Conservation (phyloP, 2,888 invertebrate genomes). For the Agriotes lineatus region DNA sequence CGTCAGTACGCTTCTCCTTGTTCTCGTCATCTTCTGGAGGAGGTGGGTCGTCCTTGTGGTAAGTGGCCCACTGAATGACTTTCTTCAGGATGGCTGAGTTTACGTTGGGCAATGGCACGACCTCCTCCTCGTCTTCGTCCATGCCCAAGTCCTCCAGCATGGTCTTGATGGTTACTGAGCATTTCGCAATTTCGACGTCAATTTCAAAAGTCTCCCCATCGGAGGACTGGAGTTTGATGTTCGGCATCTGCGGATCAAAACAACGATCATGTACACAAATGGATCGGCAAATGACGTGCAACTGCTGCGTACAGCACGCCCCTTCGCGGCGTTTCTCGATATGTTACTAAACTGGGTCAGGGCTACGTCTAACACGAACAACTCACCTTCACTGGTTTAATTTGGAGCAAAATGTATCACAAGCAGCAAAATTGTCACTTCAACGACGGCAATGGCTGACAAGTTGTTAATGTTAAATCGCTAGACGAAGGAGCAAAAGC, state of each 20-base stretch:
- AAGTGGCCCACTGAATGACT: slow-evolving; percentile 93
- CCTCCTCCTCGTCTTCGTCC: slow-evolving; percentile 94
- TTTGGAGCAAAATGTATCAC: not conserved
- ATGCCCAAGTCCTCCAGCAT: slow-evolving; percentile 96
- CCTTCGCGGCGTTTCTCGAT: no score
- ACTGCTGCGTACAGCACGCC: no score
- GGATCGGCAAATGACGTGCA: no score
- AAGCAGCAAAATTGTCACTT: not conserved
- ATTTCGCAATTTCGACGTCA: slow-evolving; percentile 96
- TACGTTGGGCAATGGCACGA: slow-evolving; percentile 96
- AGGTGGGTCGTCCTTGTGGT: slow-evolving; percentile 95
- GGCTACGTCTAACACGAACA: not conserved
- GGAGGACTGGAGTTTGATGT: slow-evolving; percentile 93
- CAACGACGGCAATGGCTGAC: slow-evolving; percentile 7
- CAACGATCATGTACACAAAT: not conserved
- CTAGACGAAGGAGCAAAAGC: not conserved
- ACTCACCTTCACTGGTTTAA: slow-evolving; percentile 1
- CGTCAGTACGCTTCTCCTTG: slow-evolving; percentile 98
- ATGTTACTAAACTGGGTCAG: no score
- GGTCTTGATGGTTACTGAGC: slow-evolving; percentile 97
- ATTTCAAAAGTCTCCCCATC: slow-evolving; percentile 97
- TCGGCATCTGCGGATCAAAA: slow-evolving; percentile 80
- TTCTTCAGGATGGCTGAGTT: slow-evolving; percentile 97
- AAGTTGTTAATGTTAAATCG: not conserved
- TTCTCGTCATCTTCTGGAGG: slow-evolving; percentile 97